phyloP scores from a whole-genome alignment of 1,140 invertebrate genomes.

The Zeugodacus cucurbitae region DNA sequence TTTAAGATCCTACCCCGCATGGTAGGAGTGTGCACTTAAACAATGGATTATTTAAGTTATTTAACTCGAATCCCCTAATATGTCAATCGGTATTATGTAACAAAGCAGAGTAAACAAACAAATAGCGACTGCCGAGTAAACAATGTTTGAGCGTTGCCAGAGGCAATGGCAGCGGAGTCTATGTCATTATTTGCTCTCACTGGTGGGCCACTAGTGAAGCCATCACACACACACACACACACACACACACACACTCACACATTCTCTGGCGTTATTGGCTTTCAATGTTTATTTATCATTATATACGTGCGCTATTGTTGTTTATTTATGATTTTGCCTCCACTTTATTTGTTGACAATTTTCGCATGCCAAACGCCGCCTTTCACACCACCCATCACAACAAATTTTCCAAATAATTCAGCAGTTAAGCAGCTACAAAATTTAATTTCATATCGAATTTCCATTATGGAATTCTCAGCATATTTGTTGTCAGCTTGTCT shows the following conservation, averaged over 20 bases:
- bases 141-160: neutral
- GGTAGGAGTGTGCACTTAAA: no score
- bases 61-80: neutral
- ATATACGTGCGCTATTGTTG: neutral
- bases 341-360: neutral
- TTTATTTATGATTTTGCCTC: neutral
- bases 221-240: neutral
- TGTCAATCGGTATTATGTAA: slow-evolving; percentile 6
- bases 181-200: neutral
- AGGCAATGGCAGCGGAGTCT: neutral
- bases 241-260: neutral
- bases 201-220: neutral
- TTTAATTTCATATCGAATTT: neutral
- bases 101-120: slow-evolving; percentile 1
- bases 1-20: no score
- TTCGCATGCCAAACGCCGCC: neutral
- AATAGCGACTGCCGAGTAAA: neutral
- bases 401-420: neutral
- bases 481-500: neutral
- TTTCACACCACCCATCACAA: neutral
- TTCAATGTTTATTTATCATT: neutral
- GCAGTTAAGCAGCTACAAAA: neutral
- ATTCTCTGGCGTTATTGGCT: neutral
- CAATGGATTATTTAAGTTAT: no score
- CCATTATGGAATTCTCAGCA: neutral